A percentile compares a stretch with the other conserved stretches of the same genome.
Evolutionary conservation across 2,113 vertebrate species (phyloP).

Genomic region (Ammodramus savannarum): DNA sequence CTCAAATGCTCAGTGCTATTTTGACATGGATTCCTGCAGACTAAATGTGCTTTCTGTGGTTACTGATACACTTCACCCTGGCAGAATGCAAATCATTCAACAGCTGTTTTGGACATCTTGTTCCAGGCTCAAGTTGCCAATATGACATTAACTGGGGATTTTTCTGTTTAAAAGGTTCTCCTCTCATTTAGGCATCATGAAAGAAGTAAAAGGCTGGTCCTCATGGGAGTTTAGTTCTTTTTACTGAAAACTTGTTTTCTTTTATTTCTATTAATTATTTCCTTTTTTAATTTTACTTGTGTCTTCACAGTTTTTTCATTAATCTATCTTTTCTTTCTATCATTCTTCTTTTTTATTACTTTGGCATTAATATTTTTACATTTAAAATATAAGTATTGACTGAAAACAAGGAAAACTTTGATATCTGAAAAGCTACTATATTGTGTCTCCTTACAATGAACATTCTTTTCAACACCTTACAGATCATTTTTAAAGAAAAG

Average conservation of each 20-base stretch:
- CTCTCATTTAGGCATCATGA: neutral
- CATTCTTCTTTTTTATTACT: neutral
- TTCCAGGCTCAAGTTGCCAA: neutral
- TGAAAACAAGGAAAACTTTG: neutral
- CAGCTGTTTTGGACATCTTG: neutral
- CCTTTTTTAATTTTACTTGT: neutral
- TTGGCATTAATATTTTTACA: neutral
- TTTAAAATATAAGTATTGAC: neutral
- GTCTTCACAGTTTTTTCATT: neutral
- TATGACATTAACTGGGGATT: neutral
- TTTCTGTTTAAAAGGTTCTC: neutral
- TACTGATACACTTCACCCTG: neutral
- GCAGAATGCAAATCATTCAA: conserved; percentile 8
- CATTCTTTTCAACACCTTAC: neutral
- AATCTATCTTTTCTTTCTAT: neutral
- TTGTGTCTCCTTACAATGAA: neutral
- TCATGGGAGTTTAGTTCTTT: neutral
- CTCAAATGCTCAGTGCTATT: neutral
- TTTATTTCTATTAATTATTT: neutral
- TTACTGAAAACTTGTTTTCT: neutral
- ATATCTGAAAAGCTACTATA: neutral
- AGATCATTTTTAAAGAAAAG: neutral
- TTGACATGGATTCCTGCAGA: neutral
- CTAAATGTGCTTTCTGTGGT: neutral
- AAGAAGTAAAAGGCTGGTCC: neutral